Conservation (phyloP, 2,113 vertebrate genomes). For the rabbit (Oryctolagus cuniculus) region DNA sequence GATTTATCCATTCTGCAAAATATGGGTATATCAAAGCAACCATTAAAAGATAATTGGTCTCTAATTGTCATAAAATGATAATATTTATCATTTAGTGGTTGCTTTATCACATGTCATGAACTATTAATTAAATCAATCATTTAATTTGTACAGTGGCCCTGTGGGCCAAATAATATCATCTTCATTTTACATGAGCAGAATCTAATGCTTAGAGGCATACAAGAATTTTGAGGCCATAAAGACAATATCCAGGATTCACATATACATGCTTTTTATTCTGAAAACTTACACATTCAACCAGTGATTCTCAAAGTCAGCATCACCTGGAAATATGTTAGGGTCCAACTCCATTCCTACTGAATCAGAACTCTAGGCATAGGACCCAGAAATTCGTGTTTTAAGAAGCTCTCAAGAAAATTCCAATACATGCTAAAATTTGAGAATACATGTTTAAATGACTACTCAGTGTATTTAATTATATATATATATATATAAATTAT, state of each 20-base stretch:
- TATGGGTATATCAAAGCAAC: slow-evolving; percentile 63
- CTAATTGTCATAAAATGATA: slow-evolving; percentile 1
- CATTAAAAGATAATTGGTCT: slow-evolving; percentile 58
- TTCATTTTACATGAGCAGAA: neutral
- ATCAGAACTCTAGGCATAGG: neutral
- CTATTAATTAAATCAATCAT: slow-evolving; percentile 24
- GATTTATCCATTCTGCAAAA: slow-evolving; percentile 72
- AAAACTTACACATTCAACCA: slow-evolving; percentile 23
- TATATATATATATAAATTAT: neutral
- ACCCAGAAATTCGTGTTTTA: neutral
- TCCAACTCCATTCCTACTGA: neutral
- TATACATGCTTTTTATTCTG: neutral
- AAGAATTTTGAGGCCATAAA: slow-evolving; percentile 29
- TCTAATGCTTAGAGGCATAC: neutral
- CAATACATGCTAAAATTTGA: neutral
- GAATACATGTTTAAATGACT: neutral
- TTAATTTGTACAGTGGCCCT: neutral
- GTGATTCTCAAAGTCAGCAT: neutral
- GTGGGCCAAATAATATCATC: neutral
- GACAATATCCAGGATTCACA: slow-evolving; percentile 19
- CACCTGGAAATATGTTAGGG: neutral
- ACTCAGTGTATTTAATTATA: slow-evolving; percentile 28
- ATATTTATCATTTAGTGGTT: neutral
- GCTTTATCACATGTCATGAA: neutral
- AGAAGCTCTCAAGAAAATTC: neutral